Conservation (phyloP, 1,140 invertebrate genomes). For the Ectropis grisescens region DNA sequence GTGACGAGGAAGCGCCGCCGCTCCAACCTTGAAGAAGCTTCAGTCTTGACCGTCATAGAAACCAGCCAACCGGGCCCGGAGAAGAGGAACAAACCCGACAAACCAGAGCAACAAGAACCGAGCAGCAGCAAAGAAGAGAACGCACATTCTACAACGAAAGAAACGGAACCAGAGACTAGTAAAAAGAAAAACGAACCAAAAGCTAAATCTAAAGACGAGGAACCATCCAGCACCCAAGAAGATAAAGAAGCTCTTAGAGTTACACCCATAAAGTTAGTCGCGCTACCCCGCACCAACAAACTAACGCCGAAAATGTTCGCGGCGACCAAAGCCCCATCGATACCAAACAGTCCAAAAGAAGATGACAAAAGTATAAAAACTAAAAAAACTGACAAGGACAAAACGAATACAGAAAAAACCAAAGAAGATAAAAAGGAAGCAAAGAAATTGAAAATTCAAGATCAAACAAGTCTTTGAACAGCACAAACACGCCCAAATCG, state of each 20-base stretch:
- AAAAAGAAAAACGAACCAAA: constrained; percentile 3
- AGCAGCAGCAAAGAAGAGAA: constrained; percentile 9
- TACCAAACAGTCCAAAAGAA: too few relatives aligned
- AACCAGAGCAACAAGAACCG: constrained; percentile 4
- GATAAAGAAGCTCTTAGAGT: constrained; percentile 4
- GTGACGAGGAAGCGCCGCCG: constrained; percentile 42
- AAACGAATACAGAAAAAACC: constrained; percentile 20
- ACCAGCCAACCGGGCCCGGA: too few relatives aligned
- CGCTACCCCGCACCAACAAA: background rate
- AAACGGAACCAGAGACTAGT: background rate
- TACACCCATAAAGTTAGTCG: constrained; percentile 21
- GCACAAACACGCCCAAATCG: background rate
- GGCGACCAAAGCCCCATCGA: too few relatives aligned
- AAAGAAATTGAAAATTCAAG: constrained; percentile 31
- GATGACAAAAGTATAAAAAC: too few relatives aligned
- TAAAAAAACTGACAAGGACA: constrained; percentile 10
- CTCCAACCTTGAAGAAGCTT: constrained; percentile 43
- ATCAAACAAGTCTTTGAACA: constrained; percentile 17
- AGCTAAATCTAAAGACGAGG: constrained; percentile 4
- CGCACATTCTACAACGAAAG: too few relatives aligned
- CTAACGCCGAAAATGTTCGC: background rate
- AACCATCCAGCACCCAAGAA: background rate
- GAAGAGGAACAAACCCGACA: too few relatives aligned
- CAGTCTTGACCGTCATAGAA: constrained; percentile 37
- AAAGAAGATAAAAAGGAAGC: constrained; percentile 21